phyloP scores from a whole-genome alignment of 2,797 vertebrate species.

The Paramormyrops hopkinsi region DNA sequence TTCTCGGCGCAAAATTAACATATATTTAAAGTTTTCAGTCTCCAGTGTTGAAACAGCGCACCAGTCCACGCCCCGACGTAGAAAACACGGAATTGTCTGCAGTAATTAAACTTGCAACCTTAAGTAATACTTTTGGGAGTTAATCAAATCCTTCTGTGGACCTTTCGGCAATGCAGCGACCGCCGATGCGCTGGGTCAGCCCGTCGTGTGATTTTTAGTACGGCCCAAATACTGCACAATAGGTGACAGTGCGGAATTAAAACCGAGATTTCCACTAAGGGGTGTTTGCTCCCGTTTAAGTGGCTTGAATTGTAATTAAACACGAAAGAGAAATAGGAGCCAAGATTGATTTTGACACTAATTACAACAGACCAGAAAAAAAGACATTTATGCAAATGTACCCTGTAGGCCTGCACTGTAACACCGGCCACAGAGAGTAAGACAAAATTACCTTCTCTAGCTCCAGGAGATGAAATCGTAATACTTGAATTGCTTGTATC shows the following conservation, averaged over 20 bases:
- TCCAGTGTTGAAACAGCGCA: background rate
- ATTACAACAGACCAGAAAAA: conserved; percentile 82
- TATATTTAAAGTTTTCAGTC: background rate
- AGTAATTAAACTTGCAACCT: background rate
- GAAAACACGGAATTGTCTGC: background rate
- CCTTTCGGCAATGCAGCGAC: background rate
- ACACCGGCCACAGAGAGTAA: conserved; percentile 42
- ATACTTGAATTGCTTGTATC: conserved; percentile 99
- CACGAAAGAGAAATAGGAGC: conserved; percentile 78
- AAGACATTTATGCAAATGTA: conserved; percentile 90
- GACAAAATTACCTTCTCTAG: conserved; percentile 94
- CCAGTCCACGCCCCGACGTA: background rate
- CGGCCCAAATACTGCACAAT: conserved; percentile 32
- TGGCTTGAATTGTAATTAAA: conserved; percentile 91
- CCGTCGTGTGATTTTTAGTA: conserved; percentile 7
- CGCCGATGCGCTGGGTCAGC: background rate
- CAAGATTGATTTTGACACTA: conserved; percentile 95
- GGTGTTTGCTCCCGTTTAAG: conserved; percentile 72
- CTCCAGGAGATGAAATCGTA: conserved; percentile 99
- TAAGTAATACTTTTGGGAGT: conserved; percentile 2
- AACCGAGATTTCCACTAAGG: conserved; percentile 64
- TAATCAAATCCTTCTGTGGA: background rate
- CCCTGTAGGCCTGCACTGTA: conserved; percentile 54
- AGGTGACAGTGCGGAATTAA: conserved; percentile 64
- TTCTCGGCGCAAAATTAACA: background rate